phyloP scores from a whole-genome alignment of 2,888 invertebrate species.

The Parnassius mnemosyne region DNA sequence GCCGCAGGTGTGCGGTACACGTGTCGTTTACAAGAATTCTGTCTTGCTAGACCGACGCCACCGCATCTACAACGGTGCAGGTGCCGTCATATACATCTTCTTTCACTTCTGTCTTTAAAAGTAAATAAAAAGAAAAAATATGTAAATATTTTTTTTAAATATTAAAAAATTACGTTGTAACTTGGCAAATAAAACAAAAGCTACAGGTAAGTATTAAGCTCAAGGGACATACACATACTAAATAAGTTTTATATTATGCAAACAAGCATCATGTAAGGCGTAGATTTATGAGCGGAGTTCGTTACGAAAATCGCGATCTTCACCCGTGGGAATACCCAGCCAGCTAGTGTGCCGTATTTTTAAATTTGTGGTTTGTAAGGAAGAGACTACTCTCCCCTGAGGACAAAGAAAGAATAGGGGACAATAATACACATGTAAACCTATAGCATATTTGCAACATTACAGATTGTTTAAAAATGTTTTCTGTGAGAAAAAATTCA shows the following conservation, averaged over 20 bases:
- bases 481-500: too few species aligned
- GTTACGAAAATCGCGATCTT: constrained; percentile 63
- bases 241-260: constrained; percentile 79
- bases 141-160: too few species aligned
- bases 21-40: too few species aligned
- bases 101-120: too few species aligned
- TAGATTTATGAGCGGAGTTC: constrained; percentile 78
- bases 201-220: constrained; percentile 64
- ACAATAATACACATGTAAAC: constrained; percentile 18
- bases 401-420: constrained; percentile 12
- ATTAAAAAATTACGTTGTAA: too few species aligned
- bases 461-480: too few species aligned
- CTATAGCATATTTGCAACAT: too few species aligned
- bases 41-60: too few species aligned
- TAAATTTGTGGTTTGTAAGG: constrained; percentile 63
- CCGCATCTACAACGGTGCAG: too few species aligned
- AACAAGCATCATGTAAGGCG: constrained; percentile 79
- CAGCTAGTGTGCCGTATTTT: constrained; percentile 40
- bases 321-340: constrained; percentile 39
- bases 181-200: constrained; percentile 2
- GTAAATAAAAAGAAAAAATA: too few species aligned
- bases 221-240: constrained; percentile 55
- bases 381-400: constrained; percentile 27
- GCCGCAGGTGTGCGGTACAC: too few species aligned
- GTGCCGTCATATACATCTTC: too few species aligned